Percentiles rank a stretch among this genome's conserved stretches.
Conservation (phyloP, 2,113 vertebrate genomes). For the Pedetes capensis region DNA sequence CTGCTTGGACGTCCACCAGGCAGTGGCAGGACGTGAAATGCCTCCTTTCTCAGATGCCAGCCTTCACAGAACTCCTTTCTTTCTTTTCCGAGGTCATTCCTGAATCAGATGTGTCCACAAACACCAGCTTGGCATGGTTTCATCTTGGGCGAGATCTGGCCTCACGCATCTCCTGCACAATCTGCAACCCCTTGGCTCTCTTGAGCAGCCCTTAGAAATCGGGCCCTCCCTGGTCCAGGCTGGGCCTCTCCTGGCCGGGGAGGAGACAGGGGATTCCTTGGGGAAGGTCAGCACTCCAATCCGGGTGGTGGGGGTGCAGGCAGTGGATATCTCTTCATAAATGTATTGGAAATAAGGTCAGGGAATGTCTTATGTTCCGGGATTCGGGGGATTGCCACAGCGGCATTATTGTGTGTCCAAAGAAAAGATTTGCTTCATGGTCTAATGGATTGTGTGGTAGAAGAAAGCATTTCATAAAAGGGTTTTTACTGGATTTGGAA, state of each 20-base stretch:
- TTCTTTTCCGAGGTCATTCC: too few species aligned
- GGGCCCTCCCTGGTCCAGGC: fast-evolving
- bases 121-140: not conserved
- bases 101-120: not conserved
- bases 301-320: fast-evolving
- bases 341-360: not conserved
- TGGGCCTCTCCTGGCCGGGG: fast-evolving
- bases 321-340: not conserved
- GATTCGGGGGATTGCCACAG: not conserved
- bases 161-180: fast-evolving
- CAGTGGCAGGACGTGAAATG: fast-evolving
- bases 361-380: too few species aligned
- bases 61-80: not conserved
- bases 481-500: conserved; percentile 27
- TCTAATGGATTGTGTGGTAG: not conserved
- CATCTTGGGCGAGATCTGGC: not conserved
- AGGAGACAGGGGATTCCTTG: fast-evolving
- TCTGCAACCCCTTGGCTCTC: fast-evolving
- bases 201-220: not conserved
- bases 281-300: not conserved
- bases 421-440: not conserved
- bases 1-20: fast-evolving
- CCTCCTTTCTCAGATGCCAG: not conserved
- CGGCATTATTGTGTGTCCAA: too few species aligned
- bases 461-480: not conserved